phyloP scores from a whole-genome alignment of 2,113 vertebrate genomes.

The Pungitius pungitius region DNA sequence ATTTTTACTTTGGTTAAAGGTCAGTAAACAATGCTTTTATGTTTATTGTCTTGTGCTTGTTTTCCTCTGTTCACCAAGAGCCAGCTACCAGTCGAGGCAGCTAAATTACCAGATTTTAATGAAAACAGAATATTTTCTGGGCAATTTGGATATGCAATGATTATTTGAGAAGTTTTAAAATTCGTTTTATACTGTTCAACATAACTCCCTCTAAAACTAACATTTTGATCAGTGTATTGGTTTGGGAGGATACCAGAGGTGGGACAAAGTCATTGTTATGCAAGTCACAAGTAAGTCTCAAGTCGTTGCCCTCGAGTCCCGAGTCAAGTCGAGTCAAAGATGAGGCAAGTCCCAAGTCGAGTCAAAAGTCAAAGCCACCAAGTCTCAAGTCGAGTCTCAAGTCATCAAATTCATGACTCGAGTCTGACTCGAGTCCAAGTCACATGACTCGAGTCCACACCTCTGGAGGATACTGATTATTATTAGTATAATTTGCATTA shows the following conservation, averaged over 20 bases:
- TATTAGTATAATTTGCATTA: not conserved
- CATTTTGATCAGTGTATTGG: not conserved
- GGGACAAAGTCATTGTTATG: too few species aligned
- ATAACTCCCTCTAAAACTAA: not conserved
- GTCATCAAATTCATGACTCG: too few species aligned
- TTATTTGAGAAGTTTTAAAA: not conserved
- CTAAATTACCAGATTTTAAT: not conserved
- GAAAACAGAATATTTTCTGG: not conserved
- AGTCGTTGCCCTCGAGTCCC: too few species aligned
- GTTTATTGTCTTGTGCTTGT: constrained; percentile 8
- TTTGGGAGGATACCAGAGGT: constrained; percentile 1
- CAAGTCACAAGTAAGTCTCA: too few species aligned
- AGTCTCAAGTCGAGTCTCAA: too few species aligned
- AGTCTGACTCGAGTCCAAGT: too few species aligned
- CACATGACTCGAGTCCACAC: too few species aligned
- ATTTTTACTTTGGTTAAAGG: not conserved
- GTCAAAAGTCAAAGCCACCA: too few species aligned
- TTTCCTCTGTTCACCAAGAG: not conserved
- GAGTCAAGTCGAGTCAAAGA: too few species aligned
- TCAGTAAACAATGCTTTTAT: constrained; percentile 4
- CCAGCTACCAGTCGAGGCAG: not conserved
- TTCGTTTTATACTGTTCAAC: not conserved
- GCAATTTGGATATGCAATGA: not conserved
- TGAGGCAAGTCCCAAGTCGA: too few species aligned
- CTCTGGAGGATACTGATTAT: constrained; percentile 5